These are phyloP conservation scores for Falco rusticolus DNA, from an alignment of 2,797 vertebrate species.

Conservation along the genomic window DNA sequence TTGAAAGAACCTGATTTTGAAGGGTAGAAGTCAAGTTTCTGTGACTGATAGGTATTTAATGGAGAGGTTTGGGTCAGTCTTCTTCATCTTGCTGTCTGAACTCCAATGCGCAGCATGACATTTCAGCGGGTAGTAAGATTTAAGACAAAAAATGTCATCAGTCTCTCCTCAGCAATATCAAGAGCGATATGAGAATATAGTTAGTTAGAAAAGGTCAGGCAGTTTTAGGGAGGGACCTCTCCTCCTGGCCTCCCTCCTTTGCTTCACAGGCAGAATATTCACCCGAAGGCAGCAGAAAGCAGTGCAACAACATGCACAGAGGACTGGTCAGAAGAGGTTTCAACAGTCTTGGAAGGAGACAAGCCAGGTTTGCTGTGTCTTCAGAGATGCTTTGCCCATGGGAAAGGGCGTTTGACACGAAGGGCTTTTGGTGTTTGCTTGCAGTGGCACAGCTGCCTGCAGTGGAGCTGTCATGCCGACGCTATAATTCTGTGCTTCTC, in stretches of 20 bases:
- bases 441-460: neutral
- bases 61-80: neutral
- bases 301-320: accelerated
- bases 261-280: neutral
- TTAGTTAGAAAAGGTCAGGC: neutral
- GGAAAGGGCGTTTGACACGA: accelerated
- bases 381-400: neutral
- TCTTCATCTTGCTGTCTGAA: neutral
- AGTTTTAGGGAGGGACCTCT: neutral
- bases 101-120: accelerated
- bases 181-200: neutral
- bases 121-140: neutral
- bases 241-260: neutral
- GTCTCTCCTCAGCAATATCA: neutral
- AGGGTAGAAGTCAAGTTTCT: neutral
- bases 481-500: neutral
- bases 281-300: neutral
- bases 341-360: neutral
- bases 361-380: neutral
- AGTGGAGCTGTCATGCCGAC: accelerated
- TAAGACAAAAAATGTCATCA: neutral
- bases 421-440: neutral
- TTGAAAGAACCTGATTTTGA: neutral
- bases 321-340: neutral
- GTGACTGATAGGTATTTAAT: neutral